These are phyloP conservation scores for Apantesis nais DNA, from an alignment of 2,888 invertebrate genomes.

Conservation along the genomic window DNA sequence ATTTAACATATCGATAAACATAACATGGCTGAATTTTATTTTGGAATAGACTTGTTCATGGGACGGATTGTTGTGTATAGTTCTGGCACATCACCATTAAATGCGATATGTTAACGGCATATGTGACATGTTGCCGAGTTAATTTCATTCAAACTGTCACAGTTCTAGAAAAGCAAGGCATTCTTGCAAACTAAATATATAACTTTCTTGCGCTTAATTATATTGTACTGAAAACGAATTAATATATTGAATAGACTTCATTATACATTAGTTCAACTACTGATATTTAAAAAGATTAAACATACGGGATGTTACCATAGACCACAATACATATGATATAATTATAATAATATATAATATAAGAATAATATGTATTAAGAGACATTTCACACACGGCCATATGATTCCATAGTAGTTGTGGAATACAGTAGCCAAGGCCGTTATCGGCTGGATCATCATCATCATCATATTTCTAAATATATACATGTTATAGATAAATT, in stretches of 20 bases:
- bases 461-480: too few relatives aligned
- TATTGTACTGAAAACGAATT: background rate
- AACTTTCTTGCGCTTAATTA: background rate
- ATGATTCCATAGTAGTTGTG: too few relatives aligned
- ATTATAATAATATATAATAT: too few relatives aligned
- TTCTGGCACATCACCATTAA: slow-evolving; percentile 45
- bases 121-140: slow-evolving; percentile 42
- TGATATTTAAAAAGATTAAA: too few relatives aligned
- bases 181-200: slow-evolving; percentile 12
- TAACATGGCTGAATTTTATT: slow-evolving; percentile 41
- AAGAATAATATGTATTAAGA: background rate
- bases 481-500: too few relatives aligned
- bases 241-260: background rate
- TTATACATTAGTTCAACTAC: too few relatives aligned
- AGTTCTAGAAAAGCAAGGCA: slow-evolving; percentile 23
- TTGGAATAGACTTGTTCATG: slow-evolving; percentile 17
- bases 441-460: too few relatives aligned
- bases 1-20: slow-evolving; percentile 26
- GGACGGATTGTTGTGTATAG: slow-evolving; percentile 24
- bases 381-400: too few relatives aligned
- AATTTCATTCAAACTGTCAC: slow-evolving; percentile 42
- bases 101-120: slow-evolving; percentile 50
- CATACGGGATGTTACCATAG: too few relatives aligned
- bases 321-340: too few relatives aligned
- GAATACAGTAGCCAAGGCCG: too few relatives aligned